These are phyloP conservation scores for Drosophila kokeensis DNA, from an alignment of 2,888 invertebrate species.

Conservation along the genomic window DNA sequence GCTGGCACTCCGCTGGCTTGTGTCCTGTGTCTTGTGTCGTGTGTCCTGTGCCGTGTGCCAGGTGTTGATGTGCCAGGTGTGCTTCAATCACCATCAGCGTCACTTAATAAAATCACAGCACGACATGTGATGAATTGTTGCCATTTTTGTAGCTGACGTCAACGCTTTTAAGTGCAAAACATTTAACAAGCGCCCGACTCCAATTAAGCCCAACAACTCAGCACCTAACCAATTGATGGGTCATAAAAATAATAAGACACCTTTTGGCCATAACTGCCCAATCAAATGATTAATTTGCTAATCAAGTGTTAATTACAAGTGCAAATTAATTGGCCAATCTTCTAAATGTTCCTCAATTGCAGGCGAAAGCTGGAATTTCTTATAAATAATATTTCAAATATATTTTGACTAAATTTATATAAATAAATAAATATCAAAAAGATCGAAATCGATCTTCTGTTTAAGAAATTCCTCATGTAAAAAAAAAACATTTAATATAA, in stretches of 20 bases:
- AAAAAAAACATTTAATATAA: neutral
- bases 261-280: neutral
- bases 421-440: neutral
- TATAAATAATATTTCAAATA: neutral
- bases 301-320: conserved; percentile 4
- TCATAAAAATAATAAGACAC: conserved; percentile 17
- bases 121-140: conserved; percentile 74
- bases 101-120: conserved; percentile 77
- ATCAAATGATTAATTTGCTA: conserved; percentile 16
- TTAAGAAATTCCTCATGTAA: neutral
- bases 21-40: conserved; percentile 11
- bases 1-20: conserved; percentile 3
- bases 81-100: conserved; percentile 78
- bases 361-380: neutral
- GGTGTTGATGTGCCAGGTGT: conserved; percentile 78
- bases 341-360: neutral
- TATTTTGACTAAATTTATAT: neutral
- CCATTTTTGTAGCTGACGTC: conserved; percentile 57
- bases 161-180: conserved; percentile 59
- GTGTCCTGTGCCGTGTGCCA: conserved; percentile 50
- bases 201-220: conserved; percentile 54
- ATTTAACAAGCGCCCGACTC: conserved; percentile 56
- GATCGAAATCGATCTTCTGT: neutral
- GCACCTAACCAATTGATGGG: conserved; percentile 25
- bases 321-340: neutral